phyloP scores from a whole-genome alignment of 1,140 invertebrate genomes.

The Pantala flavescens region DNA sequence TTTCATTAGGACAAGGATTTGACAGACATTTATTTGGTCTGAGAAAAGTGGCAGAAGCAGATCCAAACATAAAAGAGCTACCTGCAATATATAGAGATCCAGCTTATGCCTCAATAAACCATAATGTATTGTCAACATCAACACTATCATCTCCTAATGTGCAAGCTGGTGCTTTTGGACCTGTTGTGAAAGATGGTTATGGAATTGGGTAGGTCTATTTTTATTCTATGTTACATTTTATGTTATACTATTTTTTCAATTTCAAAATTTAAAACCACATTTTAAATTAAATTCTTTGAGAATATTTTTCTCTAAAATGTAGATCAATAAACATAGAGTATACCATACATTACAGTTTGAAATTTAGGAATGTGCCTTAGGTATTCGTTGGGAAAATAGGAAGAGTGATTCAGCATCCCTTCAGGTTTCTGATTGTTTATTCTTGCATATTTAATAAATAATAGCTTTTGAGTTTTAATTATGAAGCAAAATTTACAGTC shows the following conservation, averaged over 20 bases:
- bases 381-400: no score
- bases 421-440: no score
- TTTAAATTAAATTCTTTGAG: conserved; percentile 12
- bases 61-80: conserved; percentile 35
- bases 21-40: conserved; percentile 91
- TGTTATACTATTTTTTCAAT: not conserved
- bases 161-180: conserved; percentile 86
- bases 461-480: no score
- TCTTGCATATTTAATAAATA: no score
- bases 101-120: conserved; percentile 71
- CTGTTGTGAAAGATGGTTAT: conserved; percentile 80
- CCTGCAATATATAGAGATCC: conserved; percentile 68
- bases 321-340: not conserved
- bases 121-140: conserved; percentile 91
- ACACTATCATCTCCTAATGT: conserved; percentile 82
- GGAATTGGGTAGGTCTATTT: conserved; percentile 65
- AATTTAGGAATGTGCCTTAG: no score
- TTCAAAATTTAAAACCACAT: not conserved
- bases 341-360: no score
- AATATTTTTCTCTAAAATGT: conserved; percentile 10
- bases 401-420: no score
- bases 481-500: no score
- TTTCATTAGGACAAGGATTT: conserved; percentile 71
- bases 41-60: conserved; percentile 53
- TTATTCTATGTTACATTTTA: conserved; percentile 17